Conservation (phyloP, 2,888 invertebrate genomes). For the Thereva nobilitata region DNA sequence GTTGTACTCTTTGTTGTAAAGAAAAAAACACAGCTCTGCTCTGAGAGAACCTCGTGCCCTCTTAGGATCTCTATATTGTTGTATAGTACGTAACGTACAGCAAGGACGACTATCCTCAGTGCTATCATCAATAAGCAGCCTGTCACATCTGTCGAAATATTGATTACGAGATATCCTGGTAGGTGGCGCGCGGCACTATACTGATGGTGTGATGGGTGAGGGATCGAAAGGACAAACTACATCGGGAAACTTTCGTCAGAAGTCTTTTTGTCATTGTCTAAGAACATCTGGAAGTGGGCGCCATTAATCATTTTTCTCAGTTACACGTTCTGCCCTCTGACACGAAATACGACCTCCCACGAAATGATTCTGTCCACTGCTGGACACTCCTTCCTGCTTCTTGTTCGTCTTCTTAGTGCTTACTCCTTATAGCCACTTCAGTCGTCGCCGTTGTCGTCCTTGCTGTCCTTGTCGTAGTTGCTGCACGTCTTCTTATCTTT, state of each 20-base stretch:
- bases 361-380: conserved; percentile 3
- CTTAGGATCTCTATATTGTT: no score
- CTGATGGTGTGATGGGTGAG: conserved; percentile 1
- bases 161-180: conserved; percentile 33
- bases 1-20: no score
- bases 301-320: conserved; percentile 41
- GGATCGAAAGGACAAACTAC: conserved; percentile 16
- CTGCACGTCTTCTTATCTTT: conserved; percentile 26
- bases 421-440: no score
- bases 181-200: neutral
- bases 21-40: no score
- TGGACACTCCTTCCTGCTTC: conserved; percentile 17
- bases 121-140: conserved; percentile 40
- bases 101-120: conserved; percentile 2
- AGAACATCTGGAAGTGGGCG: conserved; percentile 39
- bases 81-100: neutral
- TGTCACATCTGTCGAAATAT: conserved; percentile 42
- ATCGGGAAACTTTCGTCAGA: conserved; percentile 22
- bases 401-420: neutral
- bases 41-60: no score
- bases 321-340: conserved; percentile 20
- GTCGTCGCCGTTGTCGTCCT: no score
- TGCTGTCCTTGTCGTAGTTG: no score
- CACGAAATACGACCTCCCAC: neutral
- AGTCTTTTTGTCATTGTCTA: conserved; percentile 36